Percentiles rank a stretch among this genome's conserved stretches.
These are phyloP conservation scores for Chromis chromis DNA, from an alignment of 2,797 vertebrate species.

Conservation along the genomic window DNA sequence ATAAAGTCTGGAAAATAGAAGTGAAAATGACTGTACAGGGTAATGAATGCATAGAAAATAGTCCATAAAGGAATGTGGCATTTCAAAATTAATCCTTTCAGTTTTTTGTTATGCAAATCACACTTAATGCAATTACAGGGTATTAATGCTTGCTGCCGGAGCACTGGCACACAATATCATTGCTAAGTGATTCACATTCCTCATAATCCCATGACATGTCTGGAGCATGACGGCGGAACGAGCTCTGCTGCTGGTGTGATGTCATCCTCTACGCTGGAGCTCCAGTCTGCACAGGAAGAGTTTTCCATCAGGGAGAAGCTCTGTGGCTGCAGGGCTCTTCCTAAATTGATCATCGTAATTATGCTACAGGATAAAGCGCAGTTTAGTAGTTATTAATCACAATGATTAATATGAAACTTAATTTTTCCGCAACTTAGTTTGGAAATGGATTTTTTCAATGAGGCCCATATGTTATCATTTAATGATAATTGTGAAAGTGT, in stretches of 20 bases:
- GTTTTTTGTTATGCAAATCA: slow-evolving; percentile 59
- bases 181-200: slow-evolving; percentile 58
- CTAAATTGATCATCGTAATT: not conserved
- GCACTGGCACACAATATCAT: slow-evolving; percentile 37
- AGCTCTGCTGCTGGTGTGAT: slow-evolving; percentile 47
- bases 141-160: slow-evolving; percentile 51
- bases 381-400: slow-evolving; percentile 17
- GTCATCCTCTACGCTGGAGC: slow-evolving; percentile 29
- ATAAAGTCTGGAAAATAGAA: slow-evolving; percentile 4
- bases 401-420: slow-evolving; percentile 4
- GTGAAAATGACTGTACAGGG: not conserved
- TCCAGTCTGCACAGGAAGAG: slow-evolving; percentile 11
- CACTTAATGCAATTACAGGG: slow-evolving; percentile 69
- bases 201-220: slow-evolving; percentile 68
- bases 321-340: not conserved
- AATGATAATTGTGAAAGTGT: not conserved
- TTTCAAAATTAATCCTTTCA: slow-evolving; percentile 56
- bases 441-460: not conserved
- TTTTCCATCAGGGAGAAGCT: slow-evolving; percentile 2
- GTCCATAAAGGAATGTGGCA: slow-evolving; percentile 20
- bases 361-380: not conserved
- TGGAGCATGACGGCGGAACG: slow-evolving; percentile 40
- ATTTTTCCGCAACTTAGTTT: not conserved
- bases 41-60: slow-evolving; percentile 18
- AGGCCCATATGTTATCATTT: not conserved